phyloP scores from a whole-genome alignment of 2,113 vertebrate species.

The Orientallactaga bullata region DNA sequence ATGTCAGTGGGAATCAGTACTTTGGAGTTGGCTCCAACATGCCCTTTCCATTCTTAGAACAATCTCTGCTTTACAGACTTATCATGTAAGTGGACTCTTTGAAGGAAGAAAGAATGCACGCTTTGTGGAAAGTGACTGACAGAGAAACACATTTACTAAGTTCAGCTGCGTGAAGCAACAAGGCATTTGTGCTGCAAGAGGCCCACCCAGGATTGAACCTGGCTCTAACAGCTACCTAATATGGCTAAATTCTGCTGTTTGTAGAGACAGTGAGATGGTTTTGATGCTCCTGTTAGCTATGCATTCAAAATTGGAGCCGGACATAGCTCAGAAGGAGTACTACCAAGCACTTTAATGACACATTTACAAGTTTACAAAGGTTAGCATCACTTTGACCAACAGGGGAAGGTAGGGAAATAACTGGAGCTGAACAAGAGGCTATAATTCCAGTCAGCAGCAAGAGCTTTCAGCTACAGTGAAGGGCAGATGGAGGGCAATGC shows the following conservation, averaged over 20 bases:
- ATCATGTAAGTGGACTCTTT: neutral
- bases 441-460: neutral
- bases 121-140: constrained; percentile 11
- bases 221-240: neutral
- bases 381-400: constrained; percentile 34
- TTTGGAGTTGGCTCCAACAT: neutral
- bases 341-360: constrained; percentile 60
- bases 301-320: neutral
- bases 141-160: neutral
- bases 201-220: neutral
- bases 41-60: neutral
- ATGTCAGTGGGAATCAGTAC: neutral
- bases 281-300: neutral
- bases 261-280: neutral
- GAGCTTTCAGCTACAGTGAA: neutral
- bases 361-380: constrained; percentile 60
- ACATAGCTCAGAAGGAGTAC: neutral
- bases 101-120: neutral
- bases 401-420: neutral
- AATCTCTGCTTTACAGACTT: neutral
- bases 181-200: neutral
- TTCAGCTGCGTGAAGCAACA: neutral
- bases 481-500: neutral
- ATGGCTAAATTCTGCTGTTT: neutral
- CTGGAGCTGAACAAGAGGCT: neutral